A percentile compares a stretch with the other conserved stretches of the same genome.
Evolutionary conservation across 2,888 invertebrate genomes (phyloP).

Genomic region (Lepeophtheirus nordmannii): DNA sequence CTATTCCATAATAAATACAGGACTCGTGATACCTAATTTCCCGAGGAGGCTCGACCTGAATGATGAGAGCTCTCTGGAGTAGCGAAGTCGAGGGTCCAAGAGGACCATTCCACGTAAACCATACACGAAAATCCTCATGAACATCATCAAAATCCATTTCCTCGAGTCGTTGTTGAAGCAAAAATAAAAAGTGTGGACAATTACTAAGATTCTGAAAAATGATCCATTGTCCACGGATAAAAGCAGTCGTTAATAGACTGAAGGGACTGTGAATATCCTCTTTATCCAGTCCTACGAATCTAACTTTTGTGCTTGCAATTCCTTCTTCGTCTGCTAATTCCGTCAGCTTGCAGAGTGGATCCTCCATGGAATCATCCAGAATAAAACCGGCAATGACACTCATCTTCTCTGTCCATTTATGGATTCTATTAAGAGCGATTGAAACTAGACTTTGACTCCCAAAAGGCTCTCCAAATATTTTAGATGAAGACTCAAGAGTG

Average conservation of each 20-base stretch:
- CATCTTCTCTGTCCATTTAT: background rate
- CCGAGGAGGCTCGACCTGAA: slow-evolving; percentile 12
- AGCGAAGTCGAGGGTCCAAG: background rate
- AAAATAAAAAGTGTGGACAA: background rate
- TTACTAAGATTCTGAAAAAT: slow-evolving; percentile 18
- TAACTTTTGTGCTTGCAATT: slow-evolving; percentile 23
- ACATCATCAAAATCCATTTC: slow-evolving; percentile 7
- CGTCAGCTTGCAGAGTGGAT: background rate
- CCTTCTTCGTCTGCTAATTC: slow-evolving; percentile 17
- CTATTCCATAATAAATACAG: background rate
- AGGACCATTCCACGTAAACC: slow-evolving; percentile 15
- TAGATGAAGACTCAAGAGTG: background rate
- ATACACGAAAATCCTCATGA: slow-evolving; percentile 21
- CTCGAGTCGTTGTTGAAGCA: slow-evolving; percentile 3
- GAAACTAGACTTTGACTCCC: background rate
- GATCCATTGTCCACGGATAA: slow-evolving; percentile 22
- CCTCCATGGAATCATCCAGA: slow-evolving; percentile 1
- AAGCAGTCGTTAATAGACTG: slow-evolving; percentile 13
- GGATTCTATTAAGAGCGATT: background rate
- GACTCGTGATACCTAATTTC: slow-evolving; percentile 9
- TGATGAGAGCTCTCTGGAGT: slow-evolving; percentile 6
- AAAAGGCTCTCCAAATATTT: background rate
- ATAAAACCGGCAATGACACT: slow-evolving; percentile 5
- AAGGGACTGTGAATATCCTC: background rate
- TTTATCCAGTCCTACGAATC: slow-evolving; percentile 5